A percentile compares a stretch with the other conserved stretches of the same genome.
Conservation (phyloP, 2,113 vertebrate genomes). For the Megaceryle torquata region DNA sequence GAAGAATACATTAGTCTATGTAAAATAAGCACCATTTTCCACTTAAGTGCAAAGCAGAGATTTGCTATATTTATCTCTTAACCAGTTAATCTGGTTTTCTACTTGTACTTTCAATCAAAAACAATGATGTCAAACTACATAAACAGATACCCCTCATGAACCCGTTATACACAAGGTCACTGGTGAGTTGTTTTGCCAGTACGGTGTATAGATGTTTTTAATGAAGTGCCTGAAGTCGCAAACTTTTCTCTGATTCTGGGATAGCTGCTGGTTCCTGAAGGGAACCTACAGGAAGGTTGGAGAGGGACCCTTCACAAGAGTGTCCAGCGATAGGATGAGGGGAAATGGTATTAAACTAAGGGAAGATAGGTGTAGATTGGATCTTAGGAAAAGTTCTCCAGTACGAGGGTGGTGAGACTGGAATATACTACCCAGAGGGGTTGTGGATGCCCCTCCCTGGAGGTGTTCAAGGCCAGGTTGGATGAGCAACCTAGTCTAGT, state of each 20-base stretch:
- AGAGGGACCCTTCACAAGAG: too few relatives aligned
- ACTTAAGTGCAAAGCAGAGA: not conserved
- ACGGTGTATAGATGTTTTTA: not conserved
- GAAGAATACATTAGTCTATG: not conserved
- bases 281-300: too few relatives aligned
- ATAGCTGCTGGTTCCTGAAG: not conserved
- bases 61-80: not conserved
- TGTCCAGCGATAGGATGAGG: too few relatives aligned
- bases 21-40: not conserved
- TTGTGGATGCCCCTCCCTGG: too few relatives aligned
- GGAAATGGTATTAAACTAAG: too few relatives aligned
- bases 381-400: too few relatives aligned
- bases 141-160: not conserved
- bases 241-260: not conserved
- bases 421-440: too few relatives aligned
- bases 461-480: too few relatives aligned
- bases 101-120: not conserved
- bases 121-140: not conserved
- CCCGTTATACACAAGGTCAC: not conserved
- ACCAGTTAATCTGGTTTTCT: not conserved
- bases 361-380: too few relatives aligned
- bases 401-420: too few relatives aligned
- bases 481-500: too few relatives aligned
- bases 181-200: not conserved
- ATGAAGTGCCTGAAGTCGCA: not conserved